Conservation (phyloP, 37 sponge, comb jelly and placozoan species). For the Hexactinellida sp. region DNA sequence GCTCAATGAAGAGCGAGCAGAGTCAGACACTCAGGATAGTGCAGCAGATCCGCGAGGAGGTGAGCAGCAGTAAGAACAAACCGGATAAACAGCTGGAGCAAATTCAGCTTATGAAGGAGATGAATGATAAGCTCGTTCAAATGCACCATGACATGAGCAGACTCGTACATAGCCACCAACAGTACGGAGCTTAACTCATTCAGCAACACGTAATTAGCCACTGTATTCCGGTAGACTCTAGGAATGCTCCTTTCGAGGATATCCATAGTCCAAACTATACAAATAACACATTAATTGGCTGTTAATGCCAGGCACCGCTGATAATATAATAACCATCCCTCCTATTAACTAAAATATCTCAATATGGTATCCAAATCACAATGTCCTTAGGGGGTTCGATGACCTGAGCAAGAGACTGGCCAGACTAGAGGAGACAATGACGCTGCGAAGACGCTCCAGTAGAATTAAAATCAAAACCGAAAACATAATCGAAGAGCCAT, state of each 20-base stretch:
- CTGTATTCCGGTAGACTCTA: background rate
- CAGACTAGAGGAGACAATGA: background rate
- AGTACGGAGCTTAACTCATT: slow-evolving; percentile 17
- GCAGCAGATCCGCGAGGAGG: background rate
- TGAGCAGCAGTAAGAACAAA: background rate
- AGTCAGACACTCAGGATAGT: background rate
- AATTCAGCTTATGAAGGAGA: background rate
- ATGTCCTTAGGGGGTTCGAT: background rate
- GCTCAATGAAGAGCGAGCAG: background rate
- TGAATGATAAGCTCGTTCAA: background rate
- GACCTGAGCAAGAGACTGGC: background rate
- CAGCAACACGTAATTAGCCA: slow-evolving; percentile 11
- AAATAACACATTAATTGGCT: no score
- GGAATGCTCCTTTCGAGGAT: no score
- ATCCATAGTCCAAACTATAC: no score
- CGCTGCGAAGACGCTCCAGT: background rate
- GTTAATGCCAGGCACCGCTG: no score
- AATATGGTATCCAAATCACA: no score
- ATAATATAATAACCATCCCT: no score
- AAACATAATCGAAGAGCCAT: background rate
- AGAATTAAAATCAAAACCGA: background rate
- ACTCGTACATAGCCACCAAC: background rate
- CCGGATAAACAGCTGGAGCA: background rate
- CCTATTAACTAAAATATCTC: no score
- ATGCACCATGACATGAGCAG: background rate